Conservation (phyloP, 2,113 vertebrate species). For the Pungitius pungitius region DNA sequence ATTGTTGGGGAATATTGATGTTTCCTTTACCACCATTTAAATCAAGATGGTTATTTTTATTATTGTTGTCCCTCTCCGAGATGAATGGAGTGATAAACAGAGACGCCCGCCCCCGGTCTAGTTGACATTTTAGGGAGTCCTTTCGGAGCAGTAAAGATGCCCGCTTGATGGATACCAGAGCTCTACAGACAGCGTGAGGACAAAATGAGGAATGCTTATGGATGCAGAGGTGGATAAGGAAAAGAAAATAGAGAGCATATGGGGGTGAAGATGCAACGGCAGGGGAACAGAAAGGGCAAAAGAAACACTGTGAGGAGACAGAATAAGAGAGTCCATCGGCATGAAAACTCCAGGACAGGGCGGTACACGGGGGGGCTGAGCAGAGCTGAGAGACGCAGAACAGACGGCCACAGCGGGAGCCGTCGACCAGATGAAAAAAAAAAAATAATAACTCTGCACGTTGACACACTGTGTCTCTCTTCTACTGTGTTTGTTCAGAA, state of each 20-base stretch:
- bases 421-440: slow-evolving; percentile 20
- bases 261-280: slow-evolving; percentile 7
- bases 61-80: slow-evolving; percentile 57
- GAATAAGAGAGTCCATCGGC: slow-evolving; percentile 24
- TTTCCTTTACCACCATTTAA: slow-evolving; percentile 70
- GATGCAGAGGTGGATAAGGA: slow-evolving; percentile 36
- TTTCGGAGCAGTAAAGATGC: slow-evolving; percentile 74
- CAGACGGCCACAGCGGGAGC: slow-evolving; percentile 38
- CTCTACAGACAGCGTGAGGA: slow-evolving; percentile 40
- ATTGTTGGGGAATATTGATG: slow-evolving; percentile 59
- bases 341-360: slow-evolving; percentile 26
- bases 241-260: slow-evolving; percentile 12
- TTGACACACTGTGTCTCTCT: slow-evolving; percentile 38
- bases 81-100: slow-evolving; percentile 71
- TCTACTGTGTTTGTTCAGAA: slow-evolving; percentile 60
- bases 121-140: slow-evolving; percentile 78
- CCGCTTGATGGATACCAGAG: slow-evolving; percentile 67
- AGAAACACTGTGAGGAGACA: slow-evolving; percentile 5
- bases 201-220: slow-evolving; percentile 54
- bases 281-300: neutral
- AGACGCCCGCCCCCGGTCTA: slow-evolving; percentile 32
- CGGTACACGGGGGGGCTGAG: slow-evolving; percentile 7
- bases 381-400: slow-evolving; percentile 6
- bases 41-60: slow-evolving; percentile 73
- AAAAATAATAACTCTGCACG: slow-evolving; percentile 12